Evolutionary conservation across 2,888 invertebrate genomes (phyloP).

Genomic region (Sipha maydis): DNA sequence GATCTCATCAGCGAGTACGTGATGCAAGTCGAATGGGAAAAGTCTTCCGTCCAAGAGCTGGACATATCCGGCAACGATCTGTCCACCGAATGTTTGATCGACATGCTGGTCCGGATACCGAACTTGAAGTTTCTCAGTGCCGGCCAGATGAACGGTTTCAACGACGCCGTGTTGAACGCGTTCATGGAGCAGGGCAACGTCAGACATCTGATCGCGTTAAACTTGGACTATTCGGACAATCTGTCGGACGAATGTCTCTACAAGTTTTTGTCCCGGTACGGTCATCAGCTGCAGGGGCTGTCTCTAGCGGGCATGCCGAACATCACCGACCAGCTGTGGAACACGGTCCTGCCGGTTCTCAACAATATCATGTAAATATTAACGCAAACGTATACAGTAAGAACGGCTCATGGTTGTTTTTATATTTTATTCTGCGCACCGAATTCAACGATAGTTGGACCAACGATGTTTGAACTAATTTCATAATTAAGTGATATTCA

Average conservation of each 20-base stretch:
- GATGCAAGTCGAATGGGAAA: conserved; percentile 98
- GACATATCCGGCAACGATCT: conserved; percentile 98
- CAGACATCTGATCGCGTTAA: conserved; percentile 84
- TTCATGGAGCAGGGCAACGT: conserved; percentile 87
- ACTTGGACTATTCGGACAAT: conserved; percentile 95
- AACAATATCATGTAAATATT: conserved; percentile 85
- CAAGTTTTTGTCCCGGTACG: conserved; percentile 90
- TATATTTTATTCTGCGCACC: no score
- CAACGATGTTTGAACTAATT: no score
- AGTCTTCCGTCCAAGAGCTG: conserved; percentile 90
- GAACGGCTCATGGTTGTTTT: no score
- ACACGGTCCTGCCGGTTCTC: conserved; percentile 90
- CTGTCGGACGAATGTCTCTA: conserved; percentile 91
- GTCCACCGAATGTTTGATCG: conserved; percentile 90
- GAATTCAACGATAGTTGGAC: no score
- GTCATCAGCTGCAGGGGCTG: conserved; percentile 87
- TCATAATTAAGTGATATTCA: no score
- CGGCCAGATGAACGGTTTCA: conserved; percentile 97
- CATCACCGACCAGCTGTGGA: conserved; percentile 98
- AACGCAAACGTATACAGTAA: no score
- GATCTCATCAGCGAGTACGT: conserved; percentile 76
- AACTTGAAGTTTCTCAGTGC: conserved; percentile 90
- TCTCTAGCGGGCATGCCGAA: conserved; percentile 95
- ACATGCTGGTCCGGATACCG: conserved; percentile 89
- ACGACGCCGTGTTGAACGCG: conserved; percentile 90